These are phyloP conservation scores for Coendou prehensilis DNA, from an alignment of 2,797 vertebrate species.

Conservation along the genomic window DNA sequence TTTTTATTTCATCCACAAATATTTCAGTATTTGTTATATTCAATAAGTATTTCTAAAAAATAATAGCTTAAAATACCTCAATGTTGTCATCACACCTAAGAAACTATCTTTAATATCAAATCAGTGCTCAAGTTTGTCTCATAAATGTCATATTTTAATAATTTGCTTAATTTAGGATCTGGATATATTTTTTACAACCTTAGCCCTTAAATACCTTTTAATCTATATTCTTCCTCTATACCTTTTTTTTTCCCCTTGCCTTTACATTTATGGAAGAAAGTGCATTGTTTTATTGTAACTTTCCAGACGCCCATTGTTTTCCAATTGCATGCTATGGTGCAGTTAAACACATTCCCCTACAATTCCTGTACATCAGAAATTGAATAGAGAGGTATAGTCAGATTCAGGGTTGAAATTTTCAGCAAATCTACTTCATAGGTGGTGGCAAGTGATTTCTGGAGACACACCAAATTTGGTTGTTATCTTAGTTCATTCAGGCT, in stretches of 20 bases:
- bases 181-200: neutral
- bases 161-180: neutral
- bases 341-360: neutral
- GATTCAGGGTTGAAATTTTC: neutral
- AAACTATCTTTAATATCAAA: neutral
- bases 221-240: neutral
- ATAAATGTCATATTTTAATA: neutral
- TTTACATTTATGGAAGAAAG: neutral
- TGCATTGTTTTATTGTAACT: neutral
- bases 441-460: neutral
- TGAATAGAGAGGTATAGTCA: neutral
- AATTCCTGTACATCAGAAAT: neutral
- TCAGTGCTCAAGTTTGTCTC: neutral
- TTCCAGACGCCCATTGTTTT: neutral
- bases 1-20: neutral
- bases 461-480: neutral
- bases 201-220: neutral
- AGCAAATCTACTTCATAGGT: neutral
- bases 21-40: neutral
- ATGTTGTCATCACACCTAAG: neutral
- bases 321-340: neutral
- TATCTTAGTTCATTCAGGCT: neutral
- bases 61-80: neutral
- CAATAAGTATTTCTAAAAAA: neutral
- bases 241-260: neutral